Evolutionary conservation across 2,113 vertebrate species (phyloP), one percentile per base, ranked within the genome.

Genomic region (Plectropomus leopardus): DNA sequence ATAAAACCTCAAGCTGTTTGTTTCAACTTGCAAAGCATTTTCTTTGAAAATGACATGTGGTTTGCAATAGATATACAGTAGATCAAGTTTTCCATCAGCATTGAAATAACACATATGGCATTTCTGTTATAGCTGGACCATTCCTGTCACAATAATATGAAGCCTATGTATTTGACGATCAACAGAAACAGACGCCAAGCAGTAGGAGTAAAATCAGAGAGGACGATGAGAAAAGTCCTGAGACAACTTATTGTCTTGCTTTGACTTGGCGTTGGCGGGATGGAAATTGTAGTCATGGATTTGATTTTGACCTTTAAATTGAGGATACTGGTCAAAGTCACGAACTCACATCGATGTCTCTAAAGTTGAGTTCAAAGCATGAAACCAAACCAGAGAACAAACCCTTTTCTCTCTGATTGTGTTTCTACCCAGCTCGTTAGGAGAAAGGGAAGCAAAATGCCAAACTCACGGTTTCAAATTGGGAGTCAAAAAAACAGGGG

Each of bases 1-100:
- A 70, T 59, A 59, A 69, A 48, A 70, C 19, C 44, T 60, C 28
- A 71, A 70, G 54, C 54, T 30, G 21, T 44, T 63, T 21, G 21
- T 30, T 70, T 76, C 3, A 48, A 9, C 36, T 40, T 40, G 36
- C 9, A 9, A 10, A 10, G 3, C 8, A 21, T 67, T 0, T 66
- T 23, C 14, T 60, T 13, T 10, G 7, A 44, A 72, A 72, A 60
- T 47, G 5, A 7, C 17, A 4, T 23, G 23, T 28, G 23, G 28
- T 28, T 55, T 69, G 26, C 9, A 15, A 30, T 47, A 23, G 66
- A 19, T 61, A 3, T 28, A n/a, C n/a, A n/a, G n/a, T n/a, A 60
- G 40, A 48, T 45, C 3, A 60, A 15, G 7, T 65, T 76, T 64
- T 67, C 24, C 26, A 32, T 51, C 42, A 10, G 16, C 45, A 65